phyloP scores from a whole-genome alignment of 1,140 invertebrate genomes.

The Chironomus striatipennis region DNA sequence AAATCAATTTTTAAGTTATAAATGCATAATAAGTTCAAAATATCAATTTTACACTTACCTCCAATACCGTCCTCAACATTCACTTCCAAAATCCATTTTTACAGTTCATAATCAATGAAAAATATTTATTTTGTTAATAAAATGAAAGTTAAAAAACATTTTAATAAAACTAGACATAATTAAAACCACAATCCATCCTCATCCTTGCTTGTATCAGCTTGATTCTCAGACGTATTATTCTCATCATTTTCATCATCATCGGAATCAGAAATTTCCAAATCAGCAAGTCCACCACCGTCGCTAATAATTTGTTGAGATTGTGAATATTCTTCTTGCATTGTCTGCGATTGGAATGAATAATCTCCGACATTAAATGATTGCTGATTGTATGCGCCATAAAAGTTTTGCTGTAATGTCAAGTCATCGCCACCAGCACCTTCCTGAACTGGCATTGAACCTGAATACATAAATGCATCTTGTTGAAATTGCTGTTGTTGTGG shows the following conservation, averaged over 20 bases:
- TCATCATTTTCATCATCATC: constrained; percentile 2
- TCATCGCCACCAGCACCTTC: not conserved
- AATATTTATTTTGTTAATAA: no score
- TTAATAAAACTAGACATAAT: not conserved
- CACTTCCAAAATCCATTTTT: no score
- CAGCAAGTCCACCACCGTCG: not conserved
- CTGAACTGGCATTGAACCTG: not conserved
- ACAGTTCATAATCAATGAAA: no score
- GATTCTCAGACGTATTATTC: constrained; percentile 32
- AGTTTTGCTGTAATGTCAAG: not conserved
- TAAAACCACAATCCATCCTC: constrained; percentile 32
- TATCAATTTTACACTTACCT: no score
- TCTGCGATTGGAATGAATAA: not conserved
- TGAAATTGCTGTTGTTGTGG: not conserved
- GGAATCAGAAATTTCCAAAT: constrained; percentile 19
- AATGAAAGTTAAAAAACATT: no score
- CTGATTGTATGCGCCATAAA: not conserved
- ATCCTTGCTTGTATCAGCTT: constrained; percentile 27
- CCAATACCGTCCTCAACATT: no score
- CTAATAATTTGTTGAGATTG: not conserved
- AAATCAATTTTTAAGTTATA: no score
- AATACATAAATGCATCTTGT: not conserved
- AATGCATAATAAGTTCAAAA: no score
- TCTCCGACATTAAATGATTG: constrained; percentile 1
- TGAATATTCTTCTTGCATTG: not conserved